phyloP scores from a whole-genome alignment of 2,888 invertebrate genomes.

The Lysandra bellargus region DNA sequence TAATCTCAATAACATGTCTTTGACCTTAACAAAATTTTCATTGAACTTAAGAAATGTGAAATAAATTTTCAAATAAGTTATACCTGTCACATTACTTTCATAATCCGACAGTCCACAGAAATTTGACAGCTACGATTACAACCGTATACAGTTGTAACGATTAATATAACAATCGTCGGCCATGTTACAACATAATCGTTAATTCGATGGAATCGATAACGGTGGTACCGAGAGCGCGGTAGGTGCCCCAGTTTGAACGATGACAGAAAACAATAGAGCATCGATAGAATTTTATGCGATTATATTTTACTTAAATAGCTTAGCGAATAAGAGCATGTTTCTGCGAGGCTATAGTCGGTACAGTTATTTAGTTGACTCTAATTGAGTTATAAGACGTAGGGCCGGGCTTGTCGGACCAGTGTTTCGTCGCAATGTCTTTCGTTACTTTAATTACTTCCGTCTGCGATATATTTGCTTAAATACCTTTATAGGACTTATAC shows the following conservation, averaged over 20 bases:
- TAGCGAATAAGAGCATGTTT: constrained; percentile 42
- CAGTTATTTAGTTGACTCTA: constrained; percentile 39
- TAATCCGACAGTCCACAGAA: neutral
- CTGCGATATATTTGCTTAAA: neutral
- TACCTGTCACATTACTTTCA: neutral
- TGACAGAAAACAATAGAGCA: constrained; percentile 45
- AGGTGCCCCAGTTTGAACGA: constrained; percentile 53
- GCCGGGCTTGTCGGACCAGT: neutral
- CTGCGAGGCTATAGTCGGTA: constrained; percentile 37
- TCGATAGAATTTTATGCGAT: constrained; percentile 43
- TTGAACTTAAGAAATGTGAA: too few relatives aligned
- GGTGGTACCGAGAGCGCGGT: constrained; percentile 66
- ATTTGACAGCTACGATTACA: constrained; percentile 29
- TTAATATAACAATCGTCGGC: constrained; percentile 1
- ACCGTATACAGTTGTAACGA: constrained; percentile 5
- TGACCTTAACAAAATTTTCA: too few relatives aligned
- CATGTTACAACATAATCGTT: constrained; percentile 40
- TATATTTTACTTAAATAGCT: constrained; percentile 43
- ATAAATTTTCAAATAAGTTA: neutral
- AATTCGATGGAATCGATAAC: constrained; percentile 53
- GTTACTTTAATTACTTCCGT: neutral
- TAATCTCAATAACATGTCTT: too few relatives aligned
- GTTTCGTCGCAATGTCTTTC: constrained; percentile 8
- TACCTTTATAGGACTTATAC: neutral
- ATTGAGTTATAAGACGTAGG: constrained; percentile 41